Evolutionary conservation across 2,797 vertebrate species (phyloP), one percentile per base, ranked within the genome.

Genomic region (Margarornis squamiger): DNA sequence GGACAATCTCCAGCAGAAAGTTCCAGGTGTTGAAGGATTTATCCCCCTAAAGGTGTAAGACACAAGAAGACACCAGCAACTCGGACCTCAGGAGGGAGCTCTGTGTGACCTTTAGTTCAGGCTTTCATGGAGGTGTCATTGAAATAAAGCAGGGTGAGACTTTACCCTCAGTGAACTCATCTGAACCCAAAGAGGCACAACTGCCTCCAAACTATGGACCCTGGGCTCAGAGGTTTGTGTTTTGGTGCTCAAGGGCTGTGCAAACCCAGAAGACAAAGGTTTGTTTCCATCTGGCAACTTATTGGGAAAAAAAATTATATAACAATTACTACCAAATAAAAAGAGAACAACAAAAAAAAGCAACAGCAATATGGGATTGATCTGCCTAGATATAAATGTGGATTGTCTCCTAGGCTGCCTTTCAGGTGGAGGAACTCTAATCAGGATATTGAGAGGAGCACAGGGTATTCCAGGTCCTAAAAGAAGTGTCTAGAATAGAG

Each of bases 381-480:
- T 74, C 36, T 34, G 22, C 22, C 10, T 46, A 22, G 79, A 82
- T 78, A 39, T 32, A 91, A 65, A 58, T 20, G 10, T 41, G 7
- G 21, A 14, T 61, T 81, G 36, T 19, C 29, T 78, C 52, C 23
- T 36, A 51, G 46, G 36, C 34, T 92, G 54, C 22, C n/a, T 83
- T 79, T 86, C 18, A 88, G 61, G 32, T 48, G 57, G 26, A 66
- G 18, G 12, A 88, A 86, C 88, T 57, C 29, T 80, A 86, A 77
- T 61, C 45, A 83, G 65, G 65, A 45, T 78, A 52, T 52, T 51
- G 45, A 81, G 73, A 48, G 52, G 7, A 3, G 1, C 36, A 30
- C 9, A 65, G 59, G 49, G 72, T 32, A n/a, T 72, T 41, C 38
- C 34, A 74, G 14, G 9, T 59, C 27, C 48, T 46, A 65, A 74